Evolutionary conservation across 2,113 vertebrate species (phyloP).

Genomic region (Candoia aspera): DNA sequence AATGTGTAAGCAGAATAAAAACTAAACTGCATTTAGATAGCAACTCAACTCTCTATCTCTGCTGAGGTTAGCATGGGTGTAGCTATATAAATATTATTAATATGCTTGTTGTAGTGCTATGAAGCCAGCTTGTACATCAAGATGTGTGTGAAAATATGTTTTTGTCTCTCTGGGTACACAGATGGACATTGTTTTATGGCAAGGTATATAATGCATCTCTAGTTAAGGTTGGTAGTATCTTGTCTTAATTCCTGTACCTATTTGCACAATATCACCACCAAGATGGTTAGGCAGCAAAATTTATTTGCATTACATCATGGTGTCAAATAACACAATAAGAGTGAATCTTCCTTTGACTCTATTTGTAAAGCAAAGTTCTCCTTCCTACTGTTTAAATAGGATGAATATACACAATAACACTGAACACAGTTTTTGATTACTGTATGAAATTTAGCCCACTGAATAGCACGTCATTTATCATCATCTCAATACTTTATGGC

Average conservation of each 20-base stretch:
- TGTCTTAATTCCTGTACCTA: neutral
- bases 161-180: neutral
- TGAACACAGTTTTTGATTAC: neutral
- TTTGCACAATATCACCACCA: too few species aligned
- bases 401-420: neutral
- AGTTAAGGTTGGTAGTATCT: neutral
- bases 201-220: neutral
- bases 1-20: constrained; percentile 1
- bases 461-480: neutral
- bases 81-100: neutral
- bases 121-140: neutral
- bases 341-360: neutral
- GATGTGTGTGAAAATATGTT: neutral
- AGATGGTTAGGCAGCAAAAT: neutral
- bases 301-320: neutral
- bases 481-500: neutral
- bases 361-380: neutral
- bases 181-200: neutral
- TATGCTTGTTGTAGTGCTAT: neutral
- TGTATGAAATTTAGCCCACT: neutral
- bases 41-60: neutral
- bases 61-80: neutral
- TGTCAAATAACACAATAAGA: neutral
- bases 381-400: neutral
- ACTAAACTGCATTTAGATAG: neutral